These are phyloP conservation scores for Neocrepidodera transversa DNA, from an alignment of 2,888 invertebrate genomes.

Conservation along the genomic window DNA sequence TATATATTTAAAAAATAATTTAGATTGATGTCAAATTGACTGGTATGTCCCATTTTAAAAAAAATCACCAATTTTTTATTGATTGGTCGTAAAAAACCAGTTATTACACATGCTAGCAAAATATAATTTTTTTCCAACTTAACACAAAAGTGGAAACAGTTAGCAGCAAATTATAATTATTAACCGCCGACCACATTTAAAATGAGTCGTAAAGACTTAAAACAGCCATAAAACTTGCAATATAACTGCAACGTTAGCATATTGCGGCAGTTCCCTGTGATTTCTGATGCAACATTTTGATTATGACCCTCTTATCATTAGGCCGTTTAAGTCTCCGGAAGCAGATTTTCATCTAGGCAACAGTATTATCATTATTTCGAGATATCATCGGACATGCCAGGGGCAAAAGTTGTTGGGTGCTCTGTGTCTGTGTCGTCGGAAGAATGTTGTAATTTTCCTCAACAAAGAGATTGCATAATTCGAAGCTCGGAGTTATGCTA, in stretches of 20 bases:
- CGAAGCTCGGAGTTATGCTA: constrained; percentile 20
- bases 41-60: too few relatives aligned
- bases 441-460: constrained; percentile 24
- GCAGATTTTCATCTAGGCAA: constrained; percentile 34
- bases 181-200: too few relatives aligned
- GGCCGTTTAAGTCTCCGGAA: constrained; percentile 27
- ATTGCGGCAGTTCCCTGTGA: not conserved
- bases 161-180: too few relatives aligned
- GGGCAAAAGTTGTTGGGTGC: constrained; percentile 19
- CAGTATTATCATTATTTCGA: constrained; percentile 32
- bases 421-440: constrained; percentile 14
- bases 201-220: too few relatives aligned
- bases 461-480: constrained; percentile 31
- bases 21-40: too few relatives aligned
- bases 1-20: too few relatives aligned
- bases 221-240: too few relatives aligned
- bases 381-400: constrained; percentile 26
- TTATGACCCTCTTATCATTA: constrained; percentile 1
- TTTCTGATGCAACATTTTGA: constrained; percentile 5
- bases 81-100: too few relatives aligned
- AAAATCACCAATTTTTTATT: too few relatives aligned
- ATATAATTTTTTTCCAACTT: too few relatives aligned
- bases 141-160: too few relatives aligned
- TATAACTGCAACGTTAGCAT: not conserved
- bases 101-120: too few relatives aligned